Conservation (phyloP, 2,797 vertebrate species). For the Sorex maritimensis region DNA sequence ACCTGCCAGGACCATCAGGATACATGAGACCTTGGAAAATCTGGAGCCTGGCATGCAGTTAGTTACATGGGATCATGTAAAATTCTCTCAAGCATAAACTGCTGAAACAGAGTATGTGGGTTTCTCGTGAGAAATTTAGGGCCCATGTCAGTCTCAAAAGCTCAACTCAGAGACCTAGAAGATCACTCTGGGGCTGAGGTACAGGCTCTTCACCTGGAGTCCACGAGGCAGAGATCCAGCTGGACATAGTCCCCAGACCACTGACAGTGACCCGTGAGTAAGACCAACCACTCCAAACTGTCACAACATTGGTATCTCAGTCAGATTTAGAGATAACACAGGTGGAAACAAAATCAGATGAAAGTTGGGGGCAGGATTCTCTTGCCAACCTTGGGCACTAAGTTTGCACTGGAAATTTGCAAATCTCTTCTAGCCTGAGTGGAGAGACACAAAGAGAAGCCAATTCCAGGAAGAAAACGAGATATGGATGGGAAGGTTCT, state of each 20-base stretch:
- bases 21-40: neutral
- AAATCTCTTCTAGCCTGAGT: neutral
- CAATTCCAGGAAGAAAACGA: conserved; percentile 48
- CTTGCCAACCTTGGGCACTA: neutral
- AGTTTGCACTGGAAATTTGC: neutral
- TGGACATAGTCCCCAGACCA: no score
- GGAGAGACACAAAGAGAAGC: conserved; percentile 1
- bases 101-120: neutral
- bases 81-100: neutral
- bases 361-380: neutral
- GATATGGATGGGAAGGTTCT: neutral
- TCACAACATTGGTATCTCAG: neutral
- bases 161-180: neutral
- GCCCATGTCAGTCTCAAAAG: neutral
- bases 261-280: no score
- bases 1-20: neutral
- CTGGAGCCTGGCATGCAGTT: neutral
- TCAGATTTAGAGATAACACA: neutral
- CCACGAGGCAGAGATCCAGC: no score
- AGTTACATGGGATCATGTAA: no score
- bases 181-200: no score
- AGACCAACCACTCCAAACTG: no score
- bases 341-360: conserved; percentile 17
- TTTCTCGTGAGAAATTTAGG: conserved; percentile 37
- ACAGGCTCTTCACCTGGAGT: no score